These are phyloP conservation scores for Melikaiella ostensackeni DNA, from an alignment of 2,888 invertebrate species.

Conservation along the genomic window DNA sequence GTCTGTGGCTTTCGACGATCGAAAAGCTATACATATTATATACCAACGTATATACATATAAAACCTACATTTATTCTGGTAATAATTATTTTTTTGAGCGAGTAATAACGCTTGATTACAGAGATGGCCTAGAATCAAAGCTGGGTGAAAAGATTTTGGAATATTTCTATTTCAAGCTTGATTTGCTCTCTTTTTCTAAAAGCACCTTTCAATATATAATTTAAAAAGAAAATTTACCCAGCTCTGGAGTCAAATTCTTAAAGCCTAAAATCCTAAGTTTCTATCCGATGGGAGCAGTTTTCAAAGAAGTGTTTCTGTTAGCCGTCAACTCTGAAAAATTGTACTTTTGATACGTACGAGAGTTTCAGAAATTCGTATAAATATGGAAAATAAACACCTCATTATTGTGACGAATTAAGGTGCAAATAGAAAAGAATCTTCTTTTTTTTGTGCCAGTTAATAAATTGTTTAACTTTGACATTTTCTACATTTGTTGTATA, in stretches of 20 bases:
- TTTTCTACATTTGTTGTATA: neutral
- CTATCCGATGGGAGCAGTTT: neutral
- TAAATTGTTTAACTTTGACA: neutral
- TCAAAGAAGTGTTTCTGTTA: neutral
- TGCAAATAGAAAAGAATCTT: neutral
- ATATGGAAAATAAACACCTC: neutral
- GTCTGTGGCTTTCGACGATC: conserved; percentile 29
- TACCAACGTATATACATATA: neutral
- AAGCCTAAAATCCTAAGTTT: neutral
- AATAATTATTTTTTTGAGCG: conserved; percentile 9
- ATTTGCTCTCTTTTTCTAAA: neutral
- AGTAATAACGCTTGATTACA: neutral
- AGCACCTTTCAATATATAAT: neutral
- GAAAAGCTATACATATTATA: conserved; percentile 37
- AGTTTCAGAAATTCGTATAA: neutral
- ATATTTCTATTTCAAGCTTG: neutral
- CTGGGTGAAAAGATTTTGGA: neutral
- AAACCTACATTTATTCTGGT: neutral
- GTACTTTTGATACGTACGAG: neutral
- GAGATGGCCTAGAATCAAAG: conserved; percentile 12
- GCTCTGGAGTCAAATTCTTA: neutral
- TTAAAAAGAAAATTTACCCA: neutral
- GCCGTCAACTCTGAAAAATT: neutral
- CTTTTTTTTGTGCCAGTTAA: neutral
- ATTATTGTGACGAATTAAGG: neutral